A percentile compares a stretch with the other conserved stretches of the same genome.
These are phyloP conservation scores for Mastomys natalensis DNA, from an alignment of 2,113 vertebrate species.

Conservation along the genomic window DNA sequence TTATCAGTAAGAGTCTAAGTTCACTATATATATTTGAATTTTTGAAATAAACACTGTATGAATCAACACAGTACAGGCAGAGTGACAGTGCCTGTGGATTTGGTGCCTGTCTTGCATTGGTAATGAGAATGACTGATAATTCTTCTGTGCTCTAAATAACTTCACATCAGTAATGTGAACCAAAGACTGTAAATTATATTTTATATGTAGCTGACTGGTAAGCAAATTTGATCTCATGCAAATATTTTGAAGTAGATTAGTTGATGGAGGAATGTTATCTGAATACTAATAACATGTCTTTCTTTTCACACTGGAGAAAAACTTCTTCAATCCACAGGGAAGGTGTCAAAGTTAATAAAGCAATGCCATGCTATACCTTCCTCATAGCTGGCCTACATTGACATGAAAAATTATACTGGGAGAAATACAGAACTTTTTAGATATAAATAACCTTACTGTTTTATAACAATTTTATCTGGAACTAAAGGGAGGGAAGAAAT, in stretches of 20 bases:
- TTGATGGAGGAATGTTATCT: constrained; percentile 9
- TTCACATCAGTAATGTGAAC: neutral
- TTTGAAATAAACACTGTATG: constrained; percentile 47
- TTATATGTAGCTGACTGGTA: neutral
- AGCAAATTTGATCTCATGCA: constrained; percentile 77
- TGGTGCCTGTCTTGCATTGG: neutral
- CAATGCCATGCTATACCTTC: constrained; percentile 67
- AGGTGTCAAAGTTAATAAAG: constrained; percentile 82
- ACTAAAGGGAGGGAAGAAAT: constrained; percentile 70
- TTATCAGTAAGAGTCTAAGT: constrained; percentile 51
- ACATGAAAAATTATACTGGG: constrained; percentile 83
- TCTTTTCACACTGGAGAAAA: constrained; percentile 63
- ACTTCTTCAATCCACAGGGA: constrained; percentile 66
- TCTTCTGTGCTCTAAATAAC: neutral
- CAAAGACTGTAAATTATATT: constrained; percentile 34
- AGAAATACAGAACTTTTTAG: constrained; percentile 81
- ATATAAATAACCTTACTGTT: constrained; percentile 84
- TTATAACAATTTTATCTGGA: constrained; percentile 78
- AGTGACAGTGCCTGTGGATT: neutral
- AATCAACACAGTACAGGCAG: constrained; percentile 56
- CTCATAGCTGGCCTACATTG: constrained; percentile 73
- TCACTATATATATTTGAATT: constrained; percentile 50
- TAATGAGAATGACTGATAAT: neutral
- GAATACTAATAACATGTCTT: constrained; percentile 74
- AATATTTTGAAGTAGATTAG: constrained; percentile 77